phyloP scores from a whole-genome alignment of 2,888 invertebrate genomes.

The Sphecodes monilicornis region DNA sequence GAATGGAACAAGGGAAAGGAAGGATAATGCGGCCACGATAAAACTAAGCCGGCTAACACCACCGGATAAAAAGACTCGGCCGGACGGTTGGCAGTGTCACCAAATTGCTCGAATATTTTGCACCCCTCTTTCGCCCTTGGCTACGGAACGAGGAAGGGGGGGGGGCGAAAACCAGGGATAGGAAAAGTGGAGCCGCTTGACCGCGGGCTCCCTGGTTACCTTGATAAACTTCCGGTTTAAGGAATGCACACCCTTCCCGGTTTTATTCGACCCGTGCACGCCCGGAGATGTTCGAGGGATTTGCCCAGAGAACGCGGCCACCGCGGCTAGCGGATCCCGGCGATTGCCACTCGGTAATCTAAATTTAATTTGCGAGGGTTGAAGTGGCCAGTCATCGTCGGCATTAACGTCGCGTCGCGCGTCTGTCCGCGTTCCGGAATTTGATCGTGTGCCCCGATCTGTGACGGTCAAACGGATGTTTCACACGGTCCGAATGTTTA shows the following conservation, averaged over 20 bases:
- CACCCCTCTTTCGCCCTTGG: slow-evolving; percentile 52
- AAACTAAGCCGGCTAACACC: slow-evolving; percentile 82
- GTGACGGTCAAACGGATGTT: neutral
- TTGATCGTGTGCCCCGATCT: slow-evolving; percentile 1
- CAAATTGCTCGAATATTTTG: slow-evolving; percentile 82
- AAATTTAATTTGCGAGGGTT: slow-evolving; percentile 32
- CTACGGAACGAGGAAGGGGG: too few relatives aligned
- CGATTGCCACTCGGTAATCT: slow-evolving; percentile 14
- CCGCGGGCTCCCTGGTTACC: slow-evolving; percentile 59
- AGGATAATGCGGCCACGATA: slow-evolving; percentile 80
- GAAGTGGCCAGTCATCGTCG: neutral
- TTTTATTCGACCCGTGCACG: slow-evolving; percentile 60
- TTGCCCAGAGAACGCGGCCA: slow-evolving; percentile 17
- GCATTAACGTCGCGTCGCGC: neutral
- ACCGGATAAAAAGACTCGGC: slow-evolving; percentile 77
- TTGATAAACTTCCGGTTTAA: slow-evolving; percentile 79
- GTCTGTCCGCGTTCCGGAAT: neutral
- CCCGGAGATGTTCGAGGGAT: slow-evolving; percentile 44
- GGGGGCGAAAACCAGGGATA: neutral
- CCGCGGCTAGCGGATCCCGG: neutral
- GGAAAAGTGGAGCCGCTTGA: slow-evolving; percentile 62
- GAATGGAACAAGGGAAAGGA: slow-evolving; percentile 58
- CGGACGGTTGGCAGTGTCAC: slow-evolving; percentile 79
- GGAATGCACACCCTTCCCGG: slow-evolving; percentile 65
- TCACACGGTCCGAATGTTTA: neutral